phyloP scores from a whole-genome alignment of 2,888 invertebrate genomes.

The Campopleginae sp. region DNA sequence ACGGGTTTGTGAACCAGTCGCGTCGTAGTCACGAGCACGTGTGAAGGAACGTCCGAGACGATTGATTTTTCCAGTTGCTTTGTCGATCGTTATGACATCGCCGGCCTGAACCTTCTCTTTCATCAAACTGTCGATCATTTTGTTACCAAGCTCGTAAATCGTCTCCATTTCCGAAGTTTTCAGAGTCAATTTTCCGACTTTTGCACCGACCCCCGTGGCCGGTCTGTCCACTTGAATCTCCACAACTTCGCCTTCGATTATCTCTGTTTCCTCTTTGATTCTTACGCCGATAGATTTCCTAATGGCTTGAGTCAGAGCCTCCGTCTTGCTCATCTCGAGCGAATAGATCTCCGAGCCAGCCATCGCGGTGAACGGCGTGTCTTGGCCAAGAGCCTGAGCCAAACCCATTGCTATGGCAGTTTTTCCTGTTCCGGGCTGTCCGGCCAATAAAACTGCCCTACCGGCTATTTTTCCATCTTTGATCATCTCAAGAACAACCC shows the following conservation, averaged over 20 bases:
- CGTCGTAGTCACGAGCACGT: slow-evolving; percentile 98
- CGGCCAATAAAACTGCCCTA: slow-evolving; percentile 96
- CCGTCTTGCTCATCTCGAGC: slow-evolving; percentile 99
- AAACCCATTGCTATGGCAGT: slow-evolving; percentile 99
- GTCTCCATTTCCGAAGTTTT: slow-evolving; percentile 99
- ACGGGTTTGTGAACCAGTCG: slow-evolving; percentile 93
- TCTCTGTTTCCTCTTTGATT: slow-evolving; percentile 98
- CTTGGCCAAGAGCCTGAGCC: slow-evolving; percentile 95
- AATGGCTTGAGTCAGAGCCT: slow-evolving; percentile 98
- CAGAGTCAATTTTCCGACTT: slow-evolving; percentile 96
- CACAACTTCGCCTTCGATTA: slow-evolving; percentile 99
- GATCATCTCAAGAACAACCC: slow-evolving; percentile 98
- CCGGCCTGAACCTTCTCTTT: slow-evolving; percentile 98
- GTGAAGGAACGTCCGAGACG: slow-evolving; percentile 97
- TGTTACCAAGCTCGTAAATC: slow-evolving; percentile 98
- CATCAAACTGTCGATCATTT: slow-evolving; percentile 98
- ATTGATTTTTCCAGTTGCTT: slow-evolving; percentile 97
- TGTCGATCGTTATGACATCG: slow-evolving; percentile 99
- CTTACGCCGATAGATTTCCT: slow-evolving; percentile 98
- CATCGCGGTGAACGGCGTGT: slow-evolving; percentile 99
- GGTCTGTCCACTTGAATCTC: slow-evolving; percentile 98
- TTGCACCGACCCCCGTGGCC: slow-evolving; percentile 94
- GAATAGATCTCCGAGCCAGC: slow-evolving; percentile 99
- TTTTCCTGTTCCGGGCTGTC: slow-evolving; percentile 99
- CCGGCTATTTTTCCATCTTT: slow-evolving; percentile 99